These are phyloP conservation scores for Hirtodrosophila cameraria DNA, from an alignment of 2,888 invertebrate genomes.

Conservation along the genomic window DNA sequence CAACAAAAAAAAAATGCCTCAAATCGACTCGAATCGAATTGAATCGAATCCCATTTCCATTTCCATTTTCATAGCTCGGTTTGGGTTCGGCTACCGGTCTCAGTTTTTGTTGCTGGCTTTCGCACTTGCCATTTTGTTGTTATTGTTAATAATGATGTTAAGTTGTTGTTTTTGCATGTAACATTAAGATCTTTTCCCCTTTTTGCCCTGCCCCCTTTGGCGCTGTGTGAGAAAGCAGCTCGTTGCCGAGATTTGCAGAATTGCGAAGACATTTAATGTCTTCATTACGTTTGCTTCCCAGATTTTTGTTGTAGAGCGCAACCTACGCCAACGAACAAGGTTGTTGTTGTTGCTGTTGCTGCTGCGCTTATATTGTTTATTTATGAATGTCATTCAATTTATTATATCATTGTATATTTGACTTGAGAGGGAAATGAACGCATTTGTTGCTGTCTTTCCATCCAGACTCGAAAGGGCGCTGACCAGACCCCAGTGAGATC, in stretches of 20 bases:
- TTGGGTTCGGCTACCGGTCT: conserved; percentile 53
- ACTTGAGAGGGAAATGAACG: conserved; percentile 82
- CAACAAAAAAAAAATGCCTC: no score
- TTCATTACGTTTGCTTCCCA: conserved; percentile 65
- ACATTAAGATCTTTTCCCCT: conserved; percentile 20
- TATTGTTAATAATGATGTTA: conserved; percentile 76
- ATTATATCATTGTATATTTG: conserved; percentile 80
- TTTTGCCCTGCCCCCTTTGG: background rate
- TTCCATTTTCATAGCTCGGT: conserved; percentile 28
- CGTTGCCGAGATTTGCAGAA: conserved; percentile 20
- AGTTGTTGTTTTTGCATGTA: conserved; percentile 71
- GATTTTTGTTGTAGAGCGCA: conserved; percentile 24
- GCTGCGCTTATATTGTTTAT: conserved; percentile 80
- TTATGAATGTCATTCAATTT: conserved; percentile 84
- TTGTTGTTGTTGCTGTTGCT: conserved; percentile 29
- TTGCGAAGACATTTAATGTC: conserved; percentile 62
- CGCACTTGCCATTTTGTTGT: conserved; percentile 63
- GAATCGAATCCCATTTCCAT: conserved; percentile 16
- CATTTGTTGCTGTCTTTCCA: conserved; percentile 60
- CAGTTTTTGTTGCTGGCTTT: conserved; percentile 26
- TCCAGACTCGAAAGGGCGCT: conserved; percentile 57
- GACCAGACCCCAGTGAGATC: conserved; percentile 51
- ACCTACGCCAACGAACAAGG: conserved; percentile 32
- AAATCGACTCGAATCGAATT: background rate
- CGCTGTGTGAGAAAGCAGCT: conserved; percentile 60